Base-by-base conservation (phyloP, 2,113 vertebrate genomes). In the Halichoerus grypus region DNA sequence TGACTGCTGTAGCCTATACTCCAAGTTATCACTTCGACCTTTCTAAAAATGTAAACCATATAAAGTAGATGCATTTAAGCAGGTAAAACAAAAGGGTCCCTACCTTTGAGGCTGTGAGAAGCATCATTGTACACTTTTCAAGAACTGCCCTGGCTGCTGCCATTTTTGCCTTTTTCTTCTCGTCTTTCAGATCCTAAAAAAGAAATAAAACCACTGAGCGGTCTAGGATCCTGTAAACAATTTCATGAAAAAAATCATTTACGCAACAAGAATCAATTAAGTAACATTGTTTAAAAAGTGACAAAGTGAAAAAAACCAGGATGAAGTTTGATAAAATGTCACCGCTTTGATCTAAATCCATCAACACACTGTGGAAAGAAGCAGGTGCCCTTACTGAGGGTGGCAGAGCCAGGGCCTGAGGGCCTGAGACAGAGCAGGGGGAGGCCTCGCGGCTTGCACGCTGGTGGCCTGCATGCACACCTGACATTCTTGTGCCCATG, bases 51-150 rank as follows among this genome's bases (percentile, higher is more conserved):
- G 69, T 57, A 72, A 91, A 88, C 28, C 26, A 76, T 4, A 4
- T 53, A 31, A 71, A 49, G 6, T 33, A 57, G 33, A 36, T 71
- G 67, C 10, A 16, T 31, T 79, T 85, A 26, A 72, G 63, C 59
- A 33, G n/a, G 42, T 36, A 21, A 91, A 82, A 69, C 55, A 46
- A 61, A 88, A 49, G 5, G 24, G 3, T 10, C 46, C 98, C 98
- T 97, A 99, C 99, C 99, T 99, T 99, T 57, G 99, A 99, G 88
- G 99, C 99, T 79, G 99, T 99, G 91, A 99, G 99, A 46, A 99
- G 99, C 99, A 99, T 99, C 99, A 99, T 99, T 42, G 99, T 99
- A 97, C 99, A 99, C 97, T 99, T 99, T 98, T 99, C 99, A 95
- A 99, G 99, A 96, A 99, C 99, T 1, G 99, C 99, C 94, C 99